Base-by-base conservation (phyloP, 1,140 invertebrate species). In the Ylistrum balloti region DNA sequence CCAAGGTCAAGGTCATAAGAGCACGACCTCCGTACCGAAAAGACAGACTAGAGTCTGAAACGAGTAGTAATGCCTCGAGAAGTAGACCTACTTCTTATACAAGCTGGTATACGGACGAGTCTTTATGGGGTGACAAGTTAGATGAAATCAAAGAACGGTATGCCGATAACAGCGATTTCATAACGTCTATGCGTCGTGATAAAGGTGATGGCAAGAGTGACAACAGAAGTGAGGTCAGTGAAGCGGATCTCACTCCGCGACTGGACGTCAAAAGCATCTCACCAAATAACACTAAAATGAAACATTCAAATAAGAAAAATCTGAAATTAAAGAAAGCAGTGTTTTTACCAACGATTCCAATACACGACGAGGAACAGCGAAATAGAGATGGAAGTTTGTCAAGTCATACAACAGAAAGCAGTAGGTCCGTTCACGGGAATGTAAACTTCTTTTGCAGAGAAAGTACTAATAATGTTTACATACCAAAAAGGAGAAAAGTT, bases 71-170 rank as follows among this genome's bases (percentile, higher is more conserved):
- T 74, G 56, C 22, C 5, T 74, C 56, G 5, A 74, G 56, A 28
- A 74, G 56, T n/a, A 74, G 56, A 28, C 56, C 56, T 28, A 74
- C 56, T 28, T 74, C 56, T 28, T 74, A 74, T 28, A 74, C 56
- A 74, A 74, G 56, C 17, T 74, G 56, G 56, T 74, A 74, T 28
- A 74, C 56, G 56, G 56, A 74, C 56, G 56, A 74, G n/a, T 74
- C 56, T 1, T n/a, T 74, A 74, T 74, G 56, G 56, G n/a, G 56
- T 7, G 56, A 74, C 17, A 74, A 74, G 28, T n/a, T 74, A 28
- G 56, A 28, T n/a, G 56, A 74, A 74, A 74, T 74, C 9, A 74
- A 74, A 11, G 56, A 74, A 74, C 56, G 56, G 1, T 74, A 74
- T n/a, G 56, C 56, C 56, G 56, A 74, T 28, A 74, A n/a, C n/a